Evolutionary conservation across 2,113 vertebrate genomes (phyloP).

Genomic region (Centropristis striata): DNA sequence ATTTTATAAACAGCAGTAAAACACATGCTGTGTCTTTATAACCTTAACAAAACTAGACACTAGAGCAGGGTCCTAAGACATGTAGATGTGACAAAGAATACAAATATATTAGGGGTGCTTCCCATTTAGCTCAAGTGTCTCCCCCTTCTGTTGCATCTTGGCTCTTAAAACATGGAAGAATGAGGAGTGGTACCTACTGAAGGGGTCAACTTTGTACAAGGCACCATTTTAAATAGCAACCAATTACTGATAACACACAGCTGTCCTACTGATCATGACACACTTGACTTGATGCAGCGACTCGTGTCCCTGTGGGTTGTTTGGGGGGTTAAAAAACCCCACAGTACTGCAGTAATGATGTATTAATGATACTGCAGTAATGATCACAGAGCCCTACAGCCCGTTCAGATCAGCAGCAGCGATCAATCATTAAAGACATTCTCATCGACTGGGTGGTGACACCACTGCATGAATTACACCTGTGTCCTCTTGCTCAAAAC

Average conservation of each 20-base stretch:
- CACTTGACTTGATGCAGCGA: neutral
- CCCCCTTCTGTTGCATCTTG: neutral
- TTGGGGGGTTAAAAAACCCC: neutral
- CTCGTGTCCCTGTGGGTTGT: neutral
- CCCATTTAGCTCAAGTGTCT: neutral
- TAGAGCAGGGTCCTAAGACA: too few relatives aligned
- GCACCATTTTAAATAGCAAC: conserved; percentile 8
- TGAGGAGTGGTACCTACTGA: neutral
- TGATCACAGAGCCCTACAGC: conserved; percentile 8
- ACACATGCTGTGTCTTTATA: too few relatives aligned
- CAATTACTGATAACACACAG: conserved; percentile 17
- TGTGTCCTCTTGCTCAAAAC: neutral
- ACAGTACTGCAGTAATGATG: neutral
- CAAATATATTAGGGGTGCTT: too few relatives aligned
- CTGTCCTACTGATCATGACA: conserved; percentile 21
- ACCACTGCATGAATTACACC: neutral
- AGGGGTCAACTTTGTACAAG: neutral
- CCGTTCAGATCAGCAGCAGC: conserved; percentile 14
- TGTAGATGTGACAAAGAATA: too few relatives aligned
- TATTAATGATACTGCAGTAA: conserved; percentile 42
- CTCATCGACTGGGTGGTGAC: neutral
- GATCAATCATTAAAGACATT: conserved; percentile 7
- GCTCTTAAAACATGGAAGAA: neutral
- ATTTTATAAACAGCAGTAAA: too few relatives aligned
- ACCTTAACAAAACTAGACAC: too few relatives aligned